Evolutionary conservation across 2,113 vertebrate species (phyloP).

Genomic region (Otolemur garnettii): DNA sequence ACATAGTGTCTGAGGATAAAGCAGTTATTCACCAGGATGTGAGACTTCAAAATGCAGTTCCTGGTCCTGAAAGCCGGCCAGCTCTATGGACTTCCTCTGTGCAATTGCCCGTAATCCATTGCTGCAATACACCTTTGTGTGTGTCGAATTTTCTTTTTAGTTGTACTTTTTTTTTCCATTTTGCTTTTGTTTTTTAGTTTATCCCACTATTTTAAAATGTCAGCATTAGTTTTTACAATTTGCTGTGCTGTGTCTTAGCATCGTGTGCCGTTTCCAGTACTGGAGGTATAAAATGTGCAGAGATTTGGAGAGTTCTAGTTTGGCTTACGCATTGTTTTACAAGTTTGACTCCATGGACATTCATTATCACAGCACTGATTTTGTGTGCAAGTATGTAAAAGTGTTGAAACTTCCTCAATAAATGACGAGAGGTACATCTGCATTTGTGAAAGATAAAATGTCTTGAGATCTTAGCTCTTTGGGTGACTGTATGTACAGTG

Average conservation of each 20-base stretch:
- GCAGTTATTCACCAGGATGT: neutral
- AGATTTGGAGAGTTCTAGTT: neutral
- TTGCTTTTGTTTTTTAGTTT: neutral
- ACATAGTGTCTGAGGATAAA: too few relatives aligned
- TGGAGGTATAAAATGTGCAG: neutral
- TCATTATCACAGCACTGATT: neutral
- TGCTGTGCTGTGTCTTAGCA: neutral
- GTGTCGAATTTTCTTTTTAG: neutral
- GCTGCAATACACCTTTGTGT: neutral
- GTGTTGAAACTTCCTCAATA: neutral
- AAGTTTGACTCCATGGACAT: neutral
- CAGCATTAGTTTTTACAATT: neutral
- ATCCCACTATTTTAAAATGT: neutral
- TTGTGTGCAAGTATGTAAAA: neutral
- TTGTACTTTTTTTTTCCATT: neutral
- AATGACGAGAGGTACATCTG: neutral
- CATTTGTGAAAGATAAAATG: neutral
- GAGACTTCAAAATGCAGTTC: neutral
- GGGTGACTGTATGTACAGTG: neutral
- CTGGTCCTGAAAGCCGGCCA: neutral
- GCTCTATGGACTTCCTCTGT: neutral
- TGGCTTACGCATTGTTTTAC: neutral
- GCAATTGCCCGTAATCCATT: neutral
- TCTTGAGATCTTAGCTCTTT: neutral
- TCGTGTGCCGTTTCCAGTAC: neutral